A percentile compares a stretch with the other conserved stretches of the same genome.
These are phyloP conservation scores for Patella caerulea DNA, from an alignment of 2,888 invertebrate species.

Conservation along the genomic window DNA sequence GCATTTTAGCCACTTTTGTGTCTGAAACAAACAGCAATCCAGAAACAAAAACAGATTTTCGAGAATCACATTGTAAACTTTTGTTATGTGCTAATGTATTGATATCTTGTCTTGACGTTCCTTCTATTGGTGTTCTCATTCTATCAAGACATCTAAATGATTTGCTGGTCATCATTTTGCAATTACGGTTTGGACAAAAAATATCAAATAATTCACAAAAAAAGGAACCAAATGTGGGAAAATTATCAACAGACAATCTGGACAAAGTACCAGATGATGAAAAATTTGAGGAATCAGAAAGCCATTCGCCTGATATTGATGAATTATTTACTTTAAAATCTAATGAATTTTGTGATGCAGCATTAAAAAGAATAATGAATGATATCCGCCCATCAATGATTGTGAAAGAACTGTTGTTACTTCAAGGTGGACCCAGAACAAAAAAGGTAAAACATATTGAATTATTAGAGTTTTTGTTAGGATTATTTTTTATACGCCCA, in stretches of 20 bases:
- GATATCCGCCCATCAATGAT: slow-evolving; percentile 77
- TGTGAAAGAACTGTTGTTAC: slow-evolving; percentile 80
- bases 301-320: slow-evolving; percentile 9
- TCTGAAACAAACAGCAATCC: not conserved
- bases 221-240: not conserved
- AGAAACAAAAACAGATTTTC: slow-evolving; percentile 18
- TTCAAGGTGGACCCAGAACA: slow-evolving; percentile 71
- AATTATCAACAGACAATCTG: not conserved
- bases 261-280: not conserved
- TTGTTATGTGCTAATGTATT: slow-evolving; percentile 47
- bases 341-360: slow-evolving; percentile 42
- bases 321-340: slow-evolving; percentile 15
- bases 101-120: slow-evolving; percentile 39
- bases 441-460: slow-evolving; percentile 12
- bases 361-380: slow-evolving; percentile 74
- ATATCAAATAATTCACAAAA: slow-evolving; percentile 70
- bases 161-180: slow-evolving; percentile 80
- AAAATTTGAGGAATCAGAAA: not conserved
- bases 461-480: too few species aligned
- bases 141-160: slow-evolving; percentile 76
- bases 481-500: too few species aligned
- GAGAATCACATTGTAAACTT: slow-evolving; percentile 40
- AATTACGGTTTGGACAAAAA: slow-evolving; percentile 78
- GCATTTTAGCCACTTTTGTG: slow-evolving; percentile 28
- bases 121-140: slow-evolving; percentile 75